Evolutionary conservation across 2,888 invertebrate genomes (phyloP).

Genomic region (Amaurobius ferox): DNA sequence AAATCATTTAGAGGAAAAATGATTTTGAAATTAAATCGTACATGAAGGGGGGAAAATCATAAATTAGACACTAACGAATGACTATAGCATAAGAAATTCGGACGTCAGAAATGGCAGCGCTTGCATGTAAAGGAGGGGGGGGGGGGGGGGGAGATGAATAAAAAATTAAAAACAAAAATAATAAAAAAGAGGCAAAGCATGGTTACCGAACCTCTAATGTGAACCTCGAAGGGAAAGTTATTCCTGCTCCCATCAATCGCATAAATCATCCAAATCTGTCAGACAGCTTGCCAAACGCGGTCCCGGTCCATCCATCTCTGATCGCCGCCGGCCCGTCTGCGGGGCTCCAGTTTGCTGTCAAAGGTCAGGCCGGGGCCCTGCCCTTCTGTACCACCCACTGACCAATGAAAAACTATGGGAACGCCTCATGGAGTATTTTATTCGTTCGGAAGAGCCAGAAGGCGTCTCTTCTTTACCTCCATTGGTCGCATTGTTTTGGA

Average conservation of each 20-base stretch:
- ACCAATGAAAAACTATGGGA: neutral
- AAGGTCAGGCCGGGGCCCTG: constrained; percentile 53
- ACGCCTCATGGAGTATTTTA: neutral
- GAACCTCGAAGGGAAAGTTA: constrained; percentile 18
- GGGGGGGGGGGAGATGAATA: neutral
- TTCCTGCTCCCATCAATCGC: constrained; percentile 48
- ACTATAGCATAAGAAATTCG: neutral
- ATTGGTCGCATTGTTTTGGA: neutral
- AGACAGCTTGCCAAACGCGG: constrained; percentile 37
- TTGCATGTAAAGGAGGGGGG: too few species aligned
- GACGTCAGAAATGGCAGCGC: neutral
- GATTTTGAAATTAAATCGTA: neutral
- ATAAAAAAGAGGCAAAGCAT: constrained; percentile 7
- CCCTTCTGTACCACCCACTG: constrained; percentile 7
- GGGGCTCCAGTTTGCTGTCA: constrained; percentile 43
- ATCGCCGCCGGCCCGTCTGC: constrained; percentile 46
- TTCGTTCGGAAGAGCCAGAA: neutral
- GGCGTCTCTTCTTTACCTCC: neutral
- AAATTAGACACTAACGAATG: neutral
- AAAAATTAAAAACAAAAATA: neutral
- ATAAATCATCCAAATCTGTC: constrained; percentile 61
- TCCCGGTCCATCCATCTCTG: constrained; percentile 55
- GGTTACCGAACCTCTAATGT: constrained; percentile 23
- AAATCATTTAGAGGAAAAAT: neutral
- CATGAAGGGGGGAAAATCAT: neutral